These are phyloP conservation scores for Halesus radiatus DNA, from an alignment of 1,140 invertebrate genomes.

Conservation along the genomic window DNA sequence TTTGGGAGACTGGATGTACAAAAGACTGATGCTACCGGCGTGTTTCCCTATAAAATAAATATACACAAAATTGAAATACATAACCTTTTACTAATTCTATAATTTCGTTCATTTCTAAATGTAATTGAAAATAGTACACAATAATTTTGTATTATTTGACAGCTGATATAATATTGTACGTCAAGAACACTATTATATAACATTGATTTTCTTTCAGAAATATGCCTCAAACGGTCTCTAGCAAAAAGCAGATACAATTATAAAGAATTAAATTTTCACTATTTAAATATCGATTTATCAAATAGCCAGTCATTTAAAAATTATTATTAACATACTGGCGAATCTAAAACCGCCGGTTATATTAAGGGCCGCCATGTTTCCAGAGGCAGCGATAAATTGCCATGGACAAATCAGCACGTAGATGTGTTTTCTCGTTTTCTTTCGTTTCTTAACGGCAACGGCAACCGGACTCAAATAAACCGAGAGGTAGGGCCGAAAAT, in stretches of 20 bases:
- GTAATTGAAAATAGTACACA: not conserved
- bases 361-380: slow-evolving; percentile 42
- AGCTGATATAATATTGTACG: slow-evolving; percentile 30
- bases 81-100: not conserved
- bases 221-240: too few relatives aligned
- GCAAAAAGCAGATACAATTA: too few relatives aligned
- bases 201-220: slow-evolving; percentile 1
- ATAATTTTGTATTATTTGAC: slow-evolving; percentile 25
- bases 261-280: too few relatives aligned
- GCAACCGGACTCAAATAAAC: too few relatives aligned
- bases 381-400: not conserved
- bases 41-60: slow-evolving; percentile 48
- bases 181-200: slow-evolving; percentile 28
- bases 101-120: not conserved
- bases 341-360: slow-evolving; percentile 40
- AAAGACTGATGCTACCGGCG: slow-evolving; percentile 41
- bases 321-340: slow-evolving; percentile 40
- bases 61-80: not conserved
- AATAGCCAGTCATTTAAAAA: not conserved
- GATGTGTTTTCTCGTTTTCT: not conserved
- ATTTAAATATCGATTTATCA: too few relatives aligned
- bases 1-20: slow-evolving; percentile 48
- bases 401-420: slow-evolving; percentile 1
- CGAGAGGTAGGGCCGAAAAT: not conserved
- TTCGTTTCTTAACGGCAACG: not conserved